Conservation (phyloP, 2,888 invertebrate species). For the Hypolimnas misippus region DNA sequence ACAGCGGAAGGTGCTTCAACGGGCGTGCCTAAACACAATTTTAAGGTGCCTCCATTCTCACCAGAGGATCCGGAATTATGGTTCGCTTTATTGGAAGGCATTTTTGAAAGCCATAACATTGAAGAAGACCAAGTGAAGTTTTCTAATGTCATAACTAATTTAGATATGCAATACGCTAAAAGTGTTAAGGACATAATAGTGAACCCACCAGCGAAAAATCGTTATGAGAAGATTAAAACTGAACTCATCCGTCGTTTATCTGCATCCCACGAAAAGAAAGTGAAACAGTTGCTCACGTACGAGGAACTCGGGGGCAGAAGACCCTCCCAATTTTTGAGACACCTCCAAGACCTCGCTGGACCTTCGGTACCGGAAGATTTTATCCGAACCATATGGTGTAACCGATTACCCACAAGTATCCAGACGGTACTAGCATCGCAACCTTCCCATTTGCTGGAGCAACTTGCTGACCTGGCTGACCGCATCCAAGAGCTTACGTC, state of each 20-base stretch:
- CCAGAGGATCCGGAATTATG: not conserved
- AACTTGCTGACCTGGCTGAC: too few relatives aligned
- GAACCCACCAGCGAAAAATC: not conserved
- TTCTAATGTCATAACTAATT: not conserved
- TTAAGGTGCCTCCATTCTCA: not conserved
- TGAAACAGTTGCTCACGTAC: too few relatives aligned
- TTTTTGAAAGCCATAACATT: not conserved
- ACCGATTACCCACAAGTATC: too few relatives aligned
- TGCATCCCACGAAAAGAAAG: not conserved
- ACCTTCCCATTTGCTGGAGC: too few relatives aligned
- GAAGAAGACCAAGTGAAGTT: not conserved
- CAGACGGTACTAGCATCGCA: too few relatives aligned
- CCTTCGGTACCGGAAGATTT: too few relatives aligned
- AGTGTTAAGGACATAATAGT: not conserved
- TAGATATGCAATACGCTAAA: not conserved
- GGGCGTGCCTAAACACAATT: not conserved
- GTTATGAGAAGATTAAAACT: not conserved
- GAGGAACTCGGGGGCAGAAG: too few relatives aligned
- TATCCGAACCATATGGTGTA: too few relatives aligned
- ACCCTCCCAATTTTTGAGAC: too few relatives aligned
- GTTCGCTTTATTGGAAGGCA: not conserved
- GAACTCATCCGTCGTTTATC: not conserved
- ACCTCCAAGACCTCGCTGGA: too few relatives aligned
- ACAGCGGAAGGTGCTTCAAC: not conserved
- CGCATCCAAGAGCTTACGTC: too few relatives aligned